These are phyloP conservation scores for Thinocorus orbignyianus DNA, from an alignment of 2,113 vertebrate genomes.

Conservation along the genomic window DNA sequence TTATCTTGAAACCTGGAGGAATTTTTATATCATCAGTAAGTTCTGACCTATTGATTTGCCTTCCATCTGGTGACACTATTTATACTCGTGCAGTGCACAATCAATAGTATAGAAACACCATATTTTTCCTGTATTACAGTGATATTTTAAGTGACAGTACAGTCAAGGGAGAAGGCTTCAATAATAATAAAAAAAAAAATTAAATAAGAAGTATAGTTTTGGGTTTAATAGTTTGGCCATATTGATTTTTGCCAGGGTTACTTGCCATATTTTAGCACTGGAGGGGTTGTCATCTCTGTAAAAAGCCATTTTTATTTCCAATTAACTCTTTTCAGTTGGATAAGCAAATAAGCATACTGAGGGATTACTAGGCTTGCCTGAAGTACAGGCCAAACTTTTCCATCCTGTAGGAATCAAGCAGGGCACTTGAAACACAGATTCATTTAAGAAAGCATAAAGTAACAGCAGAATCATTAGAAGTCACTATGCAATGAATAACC, in stretches of 20 bases:
- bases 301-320: not conserved
- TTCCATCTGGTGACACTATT: constrained; percentile 39
- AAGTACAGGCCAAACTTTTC: not conserved
- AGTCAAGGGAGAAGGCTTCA: not conserved
- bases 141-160: constrained; percentile 18
- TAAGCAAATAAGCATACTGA: not conserved
- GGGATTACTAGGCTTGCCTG: not conserved
- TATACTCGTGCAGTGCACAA: constrained; percentile 33
- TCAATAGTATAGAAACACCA: constrained; percentile 35
- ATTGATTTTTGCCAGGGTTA: constrained; percentile 39
- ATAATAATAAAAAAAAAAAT: not conserved
- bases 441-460: too few relatives aligned
- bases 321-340: not conserved
- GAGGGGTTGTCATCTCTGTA: not conserved
- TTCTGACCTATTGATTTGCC: constrained; percentile 56
- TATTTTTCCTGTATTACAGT: constrained; percentile 16
- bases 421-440: too few relatives aligned
- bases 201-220: constrained; percentile 17
- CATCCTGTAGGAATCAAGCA: too few relatives aligned
- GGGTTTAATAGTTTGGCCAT: constrained; percentile 25
- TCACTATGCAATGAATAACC: not conserved
- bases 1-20: constrained; percentile 46
- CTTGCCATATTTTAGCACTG: constrained; percentile 37
- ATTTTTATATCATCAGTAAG: constrained; percentile 50
- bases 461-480: too few relatives aligned